phyloP scores from a whole-genome alignment of 2,113 vertebrate genomes.

The Hippocampus abdominalis region DNA sequence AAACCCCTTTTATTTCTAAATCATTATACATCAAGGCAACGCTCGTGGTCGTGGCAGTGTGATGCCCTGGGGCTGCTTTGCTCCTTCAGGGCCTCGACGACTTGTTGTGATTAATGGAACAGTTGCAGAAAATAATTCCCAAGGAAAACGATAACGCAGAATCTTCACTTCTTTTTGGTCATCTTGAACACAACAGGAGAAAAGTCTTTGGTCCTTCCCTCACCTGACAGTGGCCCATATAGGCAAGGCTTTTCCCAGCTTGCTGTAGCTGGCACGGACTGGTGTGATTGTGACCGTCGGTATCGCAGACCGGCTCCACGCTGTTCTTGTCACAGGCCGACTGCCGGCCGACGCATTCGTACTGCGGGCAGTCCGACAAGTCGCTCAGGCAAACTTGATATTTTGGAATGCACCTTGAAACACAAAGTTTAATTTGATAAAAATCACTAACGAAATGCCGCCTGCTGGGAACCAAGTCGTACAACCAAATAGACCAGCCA shows the following conservation, averaged over 20 bases:
- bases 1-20: no score
- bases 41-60: no score
- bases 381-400: conserved; percentile 88
- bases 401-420: conserved; percentile 82
- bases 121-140: neutral
- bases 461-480: neutral
- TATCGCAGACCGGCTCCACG: conserved; percentile 88
- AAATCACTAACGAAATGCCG: neutral
- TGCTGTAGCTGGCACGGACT: conserved; percentile 86
- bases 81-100: no score
- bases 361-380: conserved; percentile 80
- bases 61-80: no score
- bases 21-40: no score
- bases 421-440: neutral
- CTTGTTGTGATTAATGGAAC: no score
- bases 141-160: neutral
- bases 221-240: conserved; percentile 94
- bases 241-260: conserved; percentile 85
- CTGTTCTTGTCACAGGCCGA: conserved; percentile 78
- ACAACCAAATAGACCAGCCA: conserved; percentile 29
- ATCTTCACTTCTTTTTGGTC: neutral
- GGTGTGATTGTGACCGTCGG: conserved; percentile 80
- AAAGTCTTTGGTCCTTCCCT: neutral
- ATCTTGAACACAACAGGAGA: neutral
- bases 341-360: conserved; percentile 83